Conservation (phyloP, 2,888 invertebrate genomes). For the Acronicta aceris region DNA sequence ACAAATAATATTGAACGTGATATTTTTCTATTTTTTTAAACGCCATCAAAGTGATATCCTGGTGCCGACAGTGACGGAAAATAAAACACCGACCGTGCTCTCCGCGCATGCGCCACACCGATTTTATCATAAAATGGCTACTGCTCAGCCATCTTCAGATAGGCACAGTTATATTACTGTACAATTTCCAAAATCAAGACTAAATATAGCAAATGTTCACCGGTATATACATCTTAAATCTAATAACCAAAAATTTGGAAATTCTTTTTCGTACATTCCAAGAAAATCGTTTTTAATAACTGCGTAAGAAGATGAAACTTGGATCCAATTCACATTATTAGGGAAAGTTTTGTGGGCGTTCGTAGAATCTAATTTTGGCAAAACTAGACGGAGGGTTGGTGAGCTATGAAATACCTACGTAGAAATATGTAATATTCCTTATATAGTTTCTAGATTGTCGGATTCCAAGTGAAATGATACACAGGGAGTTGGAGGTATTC, state of each 20-base stretch:
- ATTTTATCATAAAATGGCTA: too few relatives aligned
- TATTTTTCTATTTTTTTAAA: too few relatives aligned
- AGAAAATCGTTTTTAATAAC: constrained; percentile 1
- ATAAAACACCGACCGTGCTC: too few relatives aligned
- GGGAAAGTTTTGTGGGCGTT: constrained; percentile 15
- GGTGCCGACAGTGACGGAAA: too few relatives aligned
- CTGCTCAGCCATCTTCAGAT: too few relatives aligned
- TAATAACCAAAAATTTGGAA: neutral
- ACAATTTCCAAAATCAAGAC: too few relatives aligned
- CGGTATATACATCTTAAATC: neutral
- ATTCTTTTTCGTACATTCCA: neutral
- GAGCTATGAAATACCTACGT: constrained; percentile 4
- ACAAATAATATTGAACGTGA: too few relatives aligned
- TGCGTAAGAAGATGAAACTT: constrained; percentile 3
- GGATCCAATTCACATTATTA: constrained; percentile 7
- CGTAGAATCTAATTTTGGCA: constrained; percentile 20
- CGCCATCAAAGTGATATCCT: too few relatives aligned
- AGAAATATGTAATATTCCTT: neutral
- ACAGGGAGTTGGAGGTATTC: too few relatives aligned
- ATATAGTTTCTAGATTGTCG: neutral
- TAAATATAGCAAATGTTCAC: too few relatives aligned
- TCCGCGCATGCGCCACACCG: too few relatives aligned
- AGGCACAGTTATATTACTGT: too few relatives aligned
- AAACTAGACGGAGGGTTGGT: neutral
- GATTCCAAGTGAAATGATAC: neutral